Evolutionary conservation across 2,888 invertebrate genomes (phyloP).

Genomic region (Pyrrhia umbra): DNA sequence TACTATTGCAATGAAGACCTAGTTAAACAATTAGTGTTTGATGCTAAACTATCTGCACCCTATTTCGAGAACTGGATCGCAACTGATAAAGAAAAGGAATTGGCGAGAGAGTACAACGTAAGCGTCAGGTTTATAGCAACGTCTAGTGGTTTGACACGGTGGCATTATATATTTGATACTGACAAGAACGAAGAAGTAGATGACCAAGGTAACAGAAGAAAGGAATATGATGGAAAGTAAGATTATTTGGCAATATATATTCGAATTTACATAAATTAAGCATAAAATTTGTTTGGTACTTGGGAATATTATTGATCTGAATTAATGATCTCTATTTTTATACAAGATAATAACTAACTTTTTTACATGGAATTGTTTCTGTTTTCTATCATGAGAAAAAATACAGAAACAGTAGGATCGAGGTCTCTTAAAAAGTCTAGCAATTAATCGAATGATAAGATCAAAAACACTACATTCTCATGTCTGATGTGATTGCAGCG

Average conservation of each 20-base stretch:
- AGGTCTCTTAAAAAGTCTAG: too few relatives aligned
- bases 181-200: slow-evolving; percentile 88
- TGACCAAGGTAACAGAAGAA: slow-evolving; percentile 75
- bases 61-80: slow-evolving; percentile 90
- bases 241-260: slow-evolving; percentile 43
- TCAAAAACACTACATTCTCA: too few relatives aligned
- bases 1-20: slow-evolving; percentile 96
- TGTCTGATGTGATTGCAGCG: slow-evolving; percentile 87
- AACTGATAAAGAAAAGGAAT: slow-evolving; percentile 83
- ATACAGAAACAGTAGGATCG: too few relatives aligned
- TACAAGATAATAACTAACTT: too few relatives aligned
- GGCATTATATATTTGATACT: slow-evolving; percentile 93
- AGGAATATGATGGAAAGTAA: slow-evolving; percentile 76
- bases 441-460: too few relatives aligned
- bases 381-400: too few relatives aligned
- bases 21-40: slow-evolving; percentile 96
- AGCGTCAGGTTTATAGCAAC: slow-evolving; percentile 96
- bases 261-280: too few relatives aligned
- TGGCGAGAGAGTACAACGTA: slow-evolving; percentile 93
- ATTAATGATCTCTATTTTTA: too few relatives aligned
- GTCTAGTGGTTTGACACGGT: slow-evolving; percentile 96
- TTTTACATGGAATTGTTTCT: too few relatives aligned
- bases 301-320: too few relatives aligned
- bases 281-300: too few relatives aligned
- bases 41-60: slow-evolving; percentile 93